Conservation (phyloP, 2,113 vertebrate species). For the Megalops atlanticus region DNA sequence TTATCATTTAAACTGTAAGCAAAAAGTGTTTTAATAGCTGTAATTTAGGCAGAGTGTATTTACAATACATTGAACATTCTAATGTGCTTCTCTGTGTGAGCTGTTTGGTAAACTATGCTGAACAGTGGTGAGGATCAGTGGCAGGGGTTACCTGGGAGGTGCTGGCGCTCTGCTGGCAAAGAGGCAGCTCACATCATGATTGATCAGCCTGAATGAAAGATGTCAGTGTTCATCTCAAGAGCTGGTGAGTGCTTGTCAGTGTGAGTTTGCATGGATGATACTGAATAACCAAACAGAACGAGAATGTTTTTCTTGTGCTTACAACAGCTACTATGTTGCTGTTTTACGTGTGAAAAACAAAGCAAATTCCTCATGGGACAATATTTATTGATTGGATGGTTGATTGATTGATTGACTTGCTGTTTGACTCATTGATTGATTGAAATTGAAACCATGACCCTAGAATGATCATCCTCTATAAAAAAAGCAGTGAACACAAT, state of each 20-base stretch:
- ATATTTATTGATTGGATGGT: background rate
- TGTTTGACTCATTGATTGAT: no score
- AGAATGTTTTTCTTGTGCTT: background rate
- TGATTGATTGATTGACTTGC: background rate
- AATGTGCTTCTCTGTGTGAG: background rate
- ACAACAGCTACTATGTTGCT: no score
- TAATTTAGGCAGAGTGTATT: background rate
- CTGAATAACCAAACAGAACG: background rate
- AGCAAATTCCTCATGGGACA: background rate
- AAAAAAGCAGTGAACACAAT: no score
- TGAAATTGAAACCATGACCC: no score
- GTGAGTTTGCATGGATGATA: background rate
- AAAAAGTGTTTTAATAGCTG: background rate
- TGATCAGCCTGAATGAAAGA: background rate
- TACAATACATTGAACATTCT: background rate
- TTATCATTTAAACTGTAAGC: slow-evolving; percentile 1
- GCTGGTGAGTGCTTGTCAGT: background rate
- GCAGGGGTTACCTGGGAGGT: background rate
- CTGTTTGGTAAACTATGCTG: background rate
- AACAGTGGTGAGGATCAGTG: background rate
- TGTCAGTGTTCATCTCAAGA: background rate
- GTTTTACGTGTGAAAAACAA: background rate
- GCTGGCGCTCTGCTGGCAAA: background rate
- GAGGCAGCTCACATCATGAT: background rate
- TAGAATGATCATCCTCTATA: background rate